A percentile compares a stretch with the other conserved stretches of the same genome.
phyloP scores from a whole-genome alignment of 2,113 vertebrate genomes.

The Sphyrna mokarran region DNA sequence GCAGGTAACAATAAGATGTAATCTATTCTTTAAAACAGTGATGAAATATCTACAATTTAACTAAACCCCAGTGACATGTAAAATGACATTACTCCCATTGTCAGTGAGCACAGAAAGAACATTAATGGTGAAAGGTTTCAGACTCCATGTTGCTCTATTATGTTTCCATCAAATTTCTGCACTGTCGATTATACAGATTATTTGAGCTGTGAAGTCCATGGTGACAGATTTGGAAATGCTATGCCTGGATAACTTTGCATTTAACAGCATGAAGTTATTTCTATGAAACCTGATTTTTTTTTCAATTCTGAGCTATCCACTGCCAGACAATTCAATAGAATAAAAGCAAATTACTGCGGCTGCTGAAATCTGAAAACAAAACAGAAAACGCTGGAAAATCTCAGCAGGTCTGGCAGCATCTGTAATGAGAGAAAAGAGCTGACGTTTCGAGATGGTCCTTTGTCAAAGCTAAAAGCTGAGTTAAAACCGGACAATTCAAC shows the following conservation, averaged over 20 bases:
- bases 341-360: too few species aligned
- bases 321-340: neutral
- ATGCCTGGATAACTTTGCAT: neutral
- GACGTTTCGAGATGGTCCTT: too few species aligned
- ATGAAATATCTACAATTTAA: neutral
- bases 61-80: neutral
- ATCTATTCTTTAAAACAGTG: neutral
- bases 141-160: neutral
- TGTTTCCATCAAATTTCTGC: neutral
- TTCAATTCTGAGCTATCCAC: neutral
- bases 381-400: too few species aligned
- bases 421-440: too few species aligned
- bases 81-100: neutral
- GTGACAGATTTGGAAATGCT: neutral
- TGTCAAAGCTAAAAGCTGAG: too few species aligned
- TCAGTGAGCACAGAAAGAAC: neutral
- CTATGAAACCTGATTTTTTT: neutral
- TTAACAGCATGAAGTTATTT: neutral
- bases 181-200: neutral
- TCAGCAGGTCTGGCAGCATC: too few species aligned
- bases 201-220: neutral
- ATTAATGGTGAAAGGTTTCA: neutral
- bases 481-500: neutral
- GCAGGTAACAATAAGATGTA: neutral
- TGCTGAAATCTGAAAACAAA: too few species aligned